Percentiles rank a stretch among this genome's conserved stretches.
Conservation (phyloP, 2,113 vertebrate genomes). For the Cynopterus brachyotis region DNA sequence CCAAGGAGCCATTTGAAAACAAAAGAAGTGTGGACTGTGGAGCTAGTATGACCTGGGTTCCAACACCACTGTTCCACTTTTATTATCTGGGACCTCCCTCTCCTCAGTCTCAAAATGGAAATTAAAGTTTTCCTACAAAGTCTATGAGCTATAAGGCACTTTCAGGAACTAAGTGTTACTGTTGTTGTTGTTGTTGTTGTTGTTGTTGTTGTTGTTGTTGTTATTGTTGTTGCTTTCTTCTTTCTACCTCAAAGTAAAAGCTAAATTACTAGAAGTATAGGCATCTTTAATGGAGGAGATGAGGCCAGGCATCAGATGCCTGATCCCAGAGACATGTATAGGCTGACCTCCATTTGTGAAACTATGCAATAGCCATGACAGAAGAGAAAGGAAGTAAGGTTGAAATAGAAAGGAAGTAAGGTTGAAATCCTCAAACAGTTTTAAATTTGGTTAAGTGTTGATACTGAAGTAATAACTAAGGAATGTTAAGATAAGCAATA, state of each 20-base stretch:
- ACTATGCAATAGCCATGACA: not conserved
- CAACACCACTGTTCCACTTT: not conserved
- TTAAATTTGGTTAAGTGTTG: not conserved
- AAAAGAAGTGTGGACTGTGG: not conserved
- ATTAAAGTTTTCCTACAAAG: not conserved
- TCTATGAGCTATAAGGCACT: not conserved
- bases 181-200: too few species aligned
- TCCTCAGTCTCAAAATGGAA: not conserved
- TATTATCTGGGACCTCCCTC: not conserved
- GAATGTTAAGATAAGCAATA: not conserved
- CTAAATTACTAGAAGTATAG: not conserved
- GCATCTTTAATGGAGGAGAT: not conserved
- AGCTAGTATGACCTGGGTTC: fast-evolving
- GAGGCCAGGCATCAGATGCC: fast-evolving
- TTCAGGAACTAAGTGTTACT: not conserved
- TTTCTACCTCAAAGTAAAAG: not conserved
- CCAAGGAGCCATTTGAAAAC: too few species aligned
- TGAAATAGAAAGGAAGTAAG: not conserved
- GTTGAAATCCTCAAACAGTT: not conserved
- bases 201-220: too few species aligned
- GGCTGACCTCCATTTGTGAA: not conserved
- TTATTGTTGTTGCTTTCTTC: not conserved
- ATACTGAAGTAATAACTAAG: not conserved
- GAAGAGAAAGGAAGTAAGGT: not conserved
- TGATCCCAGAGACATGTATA: fast-evolving